Evolutionary conservation across 2,888 invertebrate genomes (phyloP).

Genomic region (Agriopis marginaria): DNA sequence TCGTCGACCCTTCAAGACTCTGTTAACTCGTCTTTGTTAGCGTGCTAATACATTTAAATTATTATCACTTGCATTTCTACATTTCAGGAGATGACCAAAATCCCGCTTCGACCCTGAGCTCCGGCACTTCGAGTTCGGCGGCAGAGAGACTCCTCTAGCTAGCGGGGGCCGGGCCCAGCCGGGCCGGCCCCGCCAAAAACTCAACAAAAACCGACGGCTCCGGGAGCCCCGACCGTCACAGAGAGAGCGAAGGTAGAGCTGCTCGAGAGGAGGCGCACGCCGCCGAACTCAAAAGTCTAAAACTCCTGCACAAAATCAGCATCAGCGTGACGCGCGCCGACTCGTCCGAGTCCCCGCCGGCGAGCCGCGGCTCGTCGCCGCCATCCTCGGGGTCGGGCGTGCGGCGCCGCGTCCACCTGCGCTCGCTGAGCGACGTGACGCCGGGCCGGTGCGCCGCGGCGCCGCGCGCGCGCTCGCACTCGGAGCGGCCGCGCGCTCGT

Average conservation of each 20-base stretch:
- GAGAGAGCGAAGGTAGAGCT: conserved; percentile 55
- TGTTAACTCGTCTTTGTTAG: background rate
- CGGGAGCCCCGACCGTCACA: conserved; percentile 60
- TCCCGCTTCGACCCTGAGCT: conserved; percentile 87
- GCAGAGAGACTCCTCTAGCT: conserved; percentile 93
- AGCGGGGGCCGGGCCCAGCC: conserved; percentile 88
- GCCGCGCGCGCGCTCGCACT: conserved; percentile 75
- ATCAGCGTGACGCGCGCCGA: conserved; percentile 80
- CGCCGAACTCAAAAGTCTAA: conserved; percentile 48
- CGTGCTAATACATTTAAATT: background rate
- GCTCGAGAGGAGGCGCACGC: conserved; percentile 55
- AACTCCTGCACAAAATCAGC: conserved; percentile 70
- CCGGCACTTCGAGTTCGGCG: conserved; percentile 89
- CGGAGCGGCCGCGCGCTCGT: conserved; percentile 71
- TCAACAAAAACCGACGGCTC: conserved; percentile 59
- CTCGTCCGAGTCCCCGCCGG: conserved; percentile 73
- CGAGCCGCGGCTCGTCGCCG: conserved; percentile 66
- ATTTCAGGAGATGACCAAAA: conserved; percentile 83
- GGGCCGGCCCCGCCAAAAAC: conserved; percentile 84
- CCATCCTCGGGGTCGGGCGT: conserved; percentile 67
- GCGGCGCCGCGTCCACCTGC: conserved; percentile 77
- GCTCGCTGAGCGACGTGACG: conserved; percentile 81
- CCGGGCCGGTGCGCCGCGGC: conserved; percentile 70
- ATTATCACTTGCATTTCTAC: background rate
- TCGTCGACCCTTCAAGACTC: too few species aligned